These are phyloP conservation scores for Drosophila melanosoma DNA, from an alignment of 2,888 invertebrate genomes.

Conservation along the genomic window DNA sequence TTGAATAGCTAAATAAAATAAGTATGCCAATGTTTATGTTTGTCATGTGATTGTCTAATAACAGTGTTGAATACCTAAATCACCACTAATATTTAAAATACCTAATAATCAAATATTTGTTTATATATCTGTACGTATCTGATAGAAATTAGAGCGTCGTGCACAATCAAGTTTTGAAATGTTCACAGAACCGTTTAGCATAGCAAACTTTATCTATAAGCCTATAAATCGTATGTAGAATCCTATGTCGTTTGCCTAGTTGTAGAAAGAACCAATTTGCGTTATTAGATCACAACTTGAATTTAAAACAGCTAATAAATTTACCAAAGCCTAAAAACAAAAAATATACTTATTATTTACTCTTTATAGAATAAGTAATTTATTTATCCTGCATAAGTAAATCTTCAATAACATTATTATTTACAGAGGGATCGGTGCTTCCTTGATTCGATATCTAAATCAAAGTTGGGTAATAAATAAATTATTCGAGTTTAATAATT, in stretches of 20 bases:
- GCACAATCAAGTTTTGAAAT: constrained; percentile 66
- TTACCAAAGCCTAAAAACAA: constrained; percentile 26
- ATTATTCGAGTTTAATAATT: background rate
- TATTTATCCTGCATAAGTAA: background rate
- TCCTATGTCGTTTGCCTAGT: constrained; percentile 34
- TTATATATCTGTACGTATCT: constrained; percentile 29
- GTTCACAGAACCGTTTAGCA: constrained; percentile 48
- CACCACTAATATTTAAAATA: constrained; percentile 34
- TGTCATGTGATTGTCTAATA: constrained; percentile 63
- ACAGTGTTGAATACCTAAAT: constrained; percentile 43
- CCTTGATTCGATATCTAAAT: background rate
- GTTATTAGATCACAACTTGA: constrained; percentile 33
- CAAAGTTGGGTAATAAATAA: background rate
- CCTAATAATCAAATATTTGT: background rate
- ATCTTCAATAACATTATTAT: background rate
- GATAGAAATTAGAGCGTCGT: constrained; percentile 56
- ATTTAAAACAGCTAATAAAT: constrained; percentile 40
- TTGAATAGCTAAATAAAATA: constrained; percentile 51
- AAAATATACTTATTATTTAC: background rate
- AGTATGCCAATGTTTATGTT: constrained; percentile 64
- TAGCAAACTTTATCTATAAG: constrained; percentile 16
- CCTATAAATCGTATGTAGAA: background rate
- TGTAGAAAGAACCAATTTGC: constrained; percentile 24
- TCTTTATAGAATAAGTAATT: background rate
- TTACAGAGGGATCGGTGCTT: background rate